These are phyloP conservation scores for Ovis canadensis DNA, from an alignment of 2,113 vertebrate genomes.

Conservation along the genomic window DNA sequence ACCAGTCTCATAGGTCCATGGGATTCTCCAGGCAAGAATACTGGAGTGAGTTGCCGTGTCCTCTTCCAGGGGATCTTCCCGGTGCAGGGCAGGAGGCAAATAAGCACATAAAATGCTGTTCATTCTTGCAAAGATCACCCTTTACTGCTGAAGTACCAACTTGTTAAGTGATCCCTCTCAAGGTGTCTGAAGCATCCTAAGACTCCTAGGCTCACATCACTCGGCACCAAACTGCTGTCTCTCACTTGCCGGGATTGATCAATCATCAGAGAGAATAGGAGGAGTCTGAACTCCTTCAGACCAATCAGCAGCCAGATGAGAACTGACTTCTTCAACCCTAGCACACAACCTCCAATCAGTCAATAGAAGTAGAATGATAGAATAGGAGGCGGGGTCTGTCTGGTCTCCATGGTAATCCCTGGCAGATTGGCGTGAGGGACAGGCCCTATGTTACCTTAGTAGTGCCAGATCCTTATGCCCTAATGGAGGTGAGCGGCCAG, in stretches of 20 bases:
- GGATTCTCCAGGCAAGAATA: neutral
- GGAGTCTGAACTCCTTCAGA: neutral
- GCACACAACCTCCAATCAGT: neutral
- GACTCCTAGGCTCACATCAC: neutral
- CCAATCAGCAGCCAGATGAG: neutral
- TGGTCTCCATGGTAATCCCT: neutral
- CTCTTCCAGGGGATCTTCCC: neutral
- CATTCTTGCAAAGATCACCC: neutral
- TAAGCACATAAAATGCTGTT: neutral
- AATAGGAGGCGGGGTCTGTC: neutral
- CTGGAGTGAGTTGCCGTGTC: neutral
- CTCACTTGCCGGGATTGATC: neutral
- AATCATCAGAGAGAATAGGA: neutral
- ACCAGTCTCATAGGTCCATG: neutral
- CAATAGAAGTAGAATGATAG: neutral
- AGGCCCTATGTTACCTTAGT: neutral
- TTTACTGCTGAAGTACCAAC: neutral
- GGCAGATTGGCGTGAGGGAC: neutral
- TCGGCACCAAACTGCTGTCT: neutral
- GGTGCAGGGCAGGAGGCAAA: neutral
- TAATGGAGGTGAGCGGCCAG: neutral
- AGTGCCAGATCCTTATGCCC: neutral
- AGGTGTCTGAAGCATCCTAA: neutral
- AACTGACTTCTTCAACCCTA: neutral
- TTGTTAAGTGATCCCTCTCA: neutral